phyloP scores from a whole-genome alignment of 35 echinoderm and acorn worm species.

The Antedon bifida region DNA sequence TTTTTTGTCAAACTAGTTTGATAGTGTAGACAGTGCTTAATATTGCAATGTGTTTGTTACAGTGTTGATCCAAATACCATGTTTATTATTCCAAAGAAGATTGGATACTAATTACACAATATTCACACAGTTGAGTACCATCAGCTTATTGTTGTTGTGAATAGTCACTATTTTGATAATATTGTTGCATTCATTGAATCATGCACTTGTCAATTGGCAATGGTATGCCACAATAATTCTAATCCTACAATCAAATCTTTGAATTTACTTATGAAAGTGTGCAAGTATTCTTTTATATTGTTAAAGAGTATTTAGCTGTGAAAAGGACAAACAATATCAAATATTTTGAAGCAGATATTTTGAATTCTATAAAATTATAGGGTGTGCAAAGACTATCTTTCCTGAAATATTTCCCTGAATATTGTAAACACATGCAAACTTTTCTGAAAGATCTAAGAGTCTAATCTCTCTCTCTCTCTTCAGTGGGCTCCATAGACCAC shows the following conservation, averaged over 20 bases:
- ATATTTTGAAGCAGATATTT: background rate
- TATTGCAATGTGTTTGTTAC: background rate
- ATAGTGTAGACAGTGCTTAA: no score
- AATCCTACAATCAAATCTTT: background rate
- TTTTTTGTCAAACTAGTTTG: no score
- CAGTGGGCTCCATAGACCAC: no score
- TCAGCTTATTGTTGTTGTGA: background rate
- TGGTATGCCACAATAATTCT: background rate
- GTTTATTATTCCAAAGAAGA: background rate
- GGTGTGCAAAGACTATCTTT: no score
- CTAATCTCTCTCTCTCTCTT: no score
- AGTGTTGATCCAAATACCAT: background rate
- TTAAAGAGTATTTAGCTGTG: background rate
- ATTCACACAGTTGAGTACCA: background rate
- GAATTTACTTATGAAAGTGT: background rate
- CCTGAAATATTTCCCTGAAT: no score
- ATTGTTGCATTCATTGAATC: background rate
- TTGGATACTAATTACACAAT: background rate
- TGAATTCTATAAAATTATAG: no score
- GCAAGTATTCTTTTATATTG: background rate
- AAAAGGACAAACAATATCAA: background rate
- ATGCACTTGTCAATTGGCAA: background rate
- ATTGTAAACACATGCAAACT: no score
- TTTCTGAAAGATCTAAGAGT: no score
- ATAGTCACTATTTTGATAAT: background rate